Conservation (phyloP, 2,797 vertebrate species). For the Bovichtus variegatus region DNA sequence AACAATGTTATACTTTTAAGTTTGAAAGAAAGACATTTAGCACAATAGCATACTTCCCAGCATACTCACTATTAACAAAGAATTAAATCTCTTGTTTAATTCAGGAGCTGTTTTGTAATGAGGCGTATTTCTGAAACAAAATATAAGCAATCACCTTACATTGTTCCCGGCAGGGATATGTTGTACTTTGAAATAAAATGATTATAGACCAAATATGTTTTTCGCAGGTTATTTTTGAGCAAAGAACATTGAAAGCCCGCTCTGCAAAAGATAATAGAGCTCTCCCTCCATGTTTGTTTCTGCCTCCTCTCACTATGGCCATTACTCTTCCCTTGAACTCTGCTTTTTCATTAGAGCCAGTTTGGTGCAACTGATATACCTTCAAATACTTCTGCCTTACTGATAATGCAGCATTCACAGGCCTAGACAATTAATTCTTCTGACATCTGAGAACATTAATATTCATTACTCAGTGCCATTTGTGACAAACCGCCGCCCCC, state of each 20-base stretch:
- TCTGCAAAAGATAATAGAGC: conserved; percentile 4
- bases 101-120: too few species aligned
- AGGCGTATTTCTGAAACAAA: conserved; percentile 3
- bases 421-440: conserved; percentile 89
- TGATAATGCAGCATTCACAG: conserved; percentile 86
- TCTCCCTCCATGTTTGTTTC: conserved; percentile 59
- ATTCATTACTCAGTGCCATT: conserved; percentile 87
- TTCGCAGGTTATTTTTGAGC: conserved; percentile 10
- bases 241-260: conserved; percentile 26
- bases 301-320: conserved; percentile 65
- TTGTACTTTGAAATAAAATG: neutral
- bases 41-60: too few species aligned
- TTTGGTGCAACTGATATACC: conserved; percentile 80
- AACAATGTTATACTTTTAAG: too few species aligned
- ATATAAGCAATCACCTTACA: neutral
- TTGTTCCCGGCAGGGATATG: neutral
- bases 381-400: conserved; percentile 80
- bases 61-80: neutral
- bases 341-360: conserved; percentile 80
- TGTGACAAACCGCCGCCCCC: conserved; percentile 76
- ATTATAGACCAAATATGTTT: conserved; percentile 2
- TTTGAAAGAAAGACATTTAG: too few species aligned
- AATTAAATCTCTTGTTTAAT: neutral
- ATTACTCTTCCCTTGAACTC: conserved; percentile 77
- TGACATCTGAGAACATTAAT: conserved; percentile 89